Conservation (phyloP, 2,113 vertebrate genomes). For the Catharus minimus region DNA sequence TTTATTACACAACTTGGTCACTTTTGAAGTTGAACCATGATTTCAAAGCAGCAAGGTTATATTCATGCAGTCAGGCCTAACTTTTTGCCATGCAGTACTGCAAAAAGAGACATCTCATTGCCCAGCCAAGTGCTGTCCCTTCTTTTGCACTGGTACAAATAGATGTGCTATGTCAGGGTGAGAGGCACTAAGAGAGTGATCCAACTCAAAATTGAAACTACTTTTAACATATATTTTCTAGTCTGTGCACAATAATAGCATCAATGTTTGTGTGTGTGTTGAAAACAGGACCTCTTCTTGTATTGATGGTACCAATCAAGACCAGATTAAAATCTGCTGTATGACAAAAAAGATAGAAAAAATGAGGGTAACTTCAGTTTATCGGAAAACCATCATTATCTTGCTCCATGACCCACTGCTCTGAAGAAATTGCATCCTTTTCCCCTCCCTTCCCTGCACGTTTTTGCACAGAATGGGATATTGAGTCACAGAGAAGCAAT, state of each 20-base stretch:
- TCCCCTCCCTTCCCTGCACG: background rate
- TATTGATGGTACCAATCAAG: background rate
- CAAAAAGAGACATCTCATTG: background rate
- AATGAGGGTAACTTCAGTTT: background rate
- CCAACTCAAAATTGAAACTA: background rate
- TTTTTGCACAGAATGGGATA: background rate
- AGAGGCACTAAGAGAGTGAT: background rate
- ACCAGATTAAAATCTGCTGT: background rate
- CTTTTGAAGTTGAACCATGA: background rate
- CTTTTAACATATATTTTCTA: background rate
- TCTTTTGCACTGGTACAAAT: background rate
- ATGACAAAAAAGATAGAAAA: background rate
- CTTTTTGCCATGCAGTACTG: background rate
- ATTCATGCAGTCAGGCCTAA: background rate
- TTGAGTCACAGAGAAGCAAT: background rate
- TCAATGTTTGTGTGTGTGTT: background rate
- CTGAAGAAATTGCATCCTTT: background rate
- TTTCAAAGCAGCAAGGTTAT: background rate
- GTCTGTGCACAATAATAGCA: background rate
- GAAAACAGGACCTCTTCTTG: background rate
- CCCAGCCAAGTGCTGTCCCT: background rate
- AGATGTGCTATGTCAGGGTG: background rate
- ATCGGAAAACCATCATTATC: background rate
- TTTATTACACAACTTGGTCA: background rate
- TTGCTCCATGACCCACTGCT: background rate